phyloP scores from a whole-genome alignment of 2,888 invertebrate species.

The Trissolcus brochymenae region DNA sequence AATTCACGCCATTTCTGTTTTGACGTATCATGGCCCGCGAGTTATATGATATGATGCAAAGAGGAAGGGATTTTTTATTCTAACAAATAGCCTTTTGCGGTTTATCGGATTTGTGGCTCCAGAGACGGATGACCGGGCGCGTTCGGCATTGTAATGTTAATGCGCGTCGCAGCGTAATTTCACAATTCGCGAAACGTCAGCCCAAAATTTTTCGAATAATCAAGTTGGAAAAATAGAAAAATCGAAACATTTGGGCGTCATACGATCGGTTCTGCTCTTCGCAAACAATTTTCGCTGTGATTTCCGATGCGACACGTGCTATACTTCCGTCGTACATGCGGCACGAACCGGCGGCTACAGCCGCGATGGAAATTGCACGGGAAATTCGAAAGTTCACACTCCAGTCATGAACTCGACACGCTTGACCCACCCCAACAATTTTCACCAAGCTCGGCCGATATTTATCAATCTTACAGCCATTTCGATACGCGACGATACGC shows the following conservation, averaged over 20 bases:
- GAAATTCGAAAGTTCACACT: constrained; percentile 74
- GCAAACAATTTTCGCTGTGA: constrained; percentile 70
- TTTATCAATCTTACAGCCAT: constrained; percentile 44
- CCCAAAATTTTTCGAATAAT: constrained; percentile 43
- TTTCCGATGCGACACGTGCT: constrained; percentile 67
- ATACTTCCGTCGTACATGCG: constrained; percentile 66
- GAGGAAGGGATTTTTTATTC: constrained; percentile 74
- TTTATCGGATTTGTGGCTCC: constrained; percentile 65
- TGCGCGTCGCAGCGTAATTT: constrained; percentile 24
- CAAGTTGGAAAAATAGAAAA: constrained; percentile 34
- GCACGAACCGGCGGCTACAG: constrained; percentile 64
- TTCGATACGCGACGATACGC: constrained; percentile 29
- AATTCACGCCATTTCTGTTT: constrained; percentile 75
- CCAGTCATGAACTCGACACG: constrained; percentile 66
- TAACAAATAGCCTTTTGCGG: constrained; percentile 74
- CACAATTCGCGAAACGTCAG: constrained; percentile 14
- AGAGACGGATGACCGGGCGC: constrained; percentile 35
- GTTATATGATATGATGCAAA: constrained; percentile 64
- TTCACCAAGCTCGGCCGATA: constrained; percentile 41
- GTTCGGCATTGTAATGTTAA: constrained; percentile 27
- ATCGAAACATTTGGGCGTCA: constrained; percentile 41
- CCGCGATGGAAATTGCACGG: constrained; percentile 73
- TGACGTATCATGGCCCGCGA: constrained; percentile 67
- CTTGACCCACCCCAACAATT: constrained; percentile 55
- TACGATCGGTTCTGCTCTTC: constrained; percentile 50